phyloP scores from a whole-genome alignment of 2,113 vertebrate genomes.

The Hemibagrus wyckioides region DNA sequence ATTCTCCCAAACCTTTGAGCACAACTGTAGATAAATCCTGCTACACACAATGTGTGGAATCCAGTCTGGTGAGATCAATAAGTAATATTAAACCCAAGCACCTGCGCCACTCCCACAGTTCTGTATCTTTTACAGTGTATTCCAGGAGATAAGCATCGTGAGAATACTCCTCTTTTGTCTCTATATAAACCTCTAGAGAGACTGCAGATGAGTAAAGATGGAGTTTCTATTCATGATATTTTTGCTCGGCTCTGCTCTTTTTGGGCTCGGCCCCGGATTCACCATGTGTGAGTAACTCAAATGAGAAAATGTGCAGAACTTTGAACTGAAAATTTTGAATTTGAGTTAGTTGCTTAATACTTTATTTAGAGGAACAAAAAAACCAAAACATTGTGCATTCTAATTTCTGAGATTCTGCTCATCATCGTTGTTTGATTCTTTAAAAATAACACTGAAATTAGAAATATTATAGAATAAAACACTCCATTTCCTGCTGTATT shows the following conservation, averaged over 20 bases:
- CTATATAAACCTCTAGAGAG: not conserved
- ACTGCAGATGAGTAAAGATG: constrained; percentile 2
- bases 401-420: not conserved
- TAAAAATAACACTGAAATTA: not conserved
- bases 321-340: not conserved
- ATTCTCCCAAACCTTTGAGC: too few species aligned
- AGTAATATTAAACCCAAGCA: not conserved
- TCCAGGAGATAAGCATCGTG: not conserved
- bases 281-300: not conserved
- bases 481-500: not conserved
- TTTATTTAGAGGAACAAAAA: too few species aligned
- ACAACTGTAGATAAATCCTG: too few species aligned
- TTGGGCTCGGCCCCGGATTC: not conserved
- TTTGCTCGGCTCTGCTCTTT: constrained; percentile 20
- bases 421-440: not conserved
- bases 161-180: not conserved
- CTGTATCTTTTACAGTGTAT: not conserved
- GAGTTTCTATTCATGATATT: constrained; percentile 26
- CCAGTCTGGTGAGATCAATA: not conserved
- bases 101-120: constrained; percentile 1
- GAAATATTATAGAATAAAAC: not conserved
- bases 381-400: not conserved
- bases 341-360: not conserved
- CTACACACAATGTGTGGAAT: not conserved
- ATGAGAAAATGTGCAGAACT: too few species aligned